A percentile compares a stretch with the other conserved stretches of the same genome.
These are phyloP conservation scores for Caenorhabditis angaria DNA, from an alignment of 2,888 invertebrate genomes.

Conservation along the genomic window DNA sequence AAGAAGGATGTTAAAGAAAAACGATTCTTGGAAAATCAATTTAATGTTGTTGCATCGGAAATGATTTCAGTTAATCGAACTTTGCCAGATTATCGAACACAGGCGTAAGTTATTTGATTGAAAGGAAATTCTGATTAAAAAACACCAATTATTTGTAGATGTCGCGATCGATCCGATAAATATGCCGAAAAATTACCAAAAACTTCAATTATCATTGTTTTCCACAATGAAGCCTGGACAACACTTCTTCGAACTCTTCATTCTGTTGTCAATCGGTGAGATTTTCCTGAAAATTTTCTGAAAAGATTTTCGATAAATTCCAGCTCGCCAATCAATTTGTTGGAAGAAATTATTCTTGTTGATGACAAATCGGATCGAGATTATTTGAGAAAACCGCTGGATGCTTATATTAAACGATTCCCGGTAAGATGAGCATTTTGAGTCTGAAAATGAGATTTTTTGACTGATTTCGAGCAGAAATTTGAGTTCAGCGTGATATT, in stretches of 20 bases:
- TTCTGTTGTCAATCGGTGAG: constrained; percentile 70
- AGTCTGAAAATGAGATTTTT: too few relatives aligned
- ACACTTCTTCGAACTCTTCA: constrained; percentile 82
- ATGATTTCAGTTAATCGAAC: constrained; percentile 95
- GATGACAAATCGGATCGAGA: constrained; percentile 71
- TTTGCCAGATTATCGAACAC: constrained; percentile 83
- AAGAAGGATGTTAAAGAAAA: constrained; percentile 59
- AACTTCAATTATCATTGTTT: constrained; percentile 96
- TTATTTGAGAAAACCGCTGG: constrained; percentile 67
- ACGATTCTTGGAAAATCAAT: constrained; percentile 80
- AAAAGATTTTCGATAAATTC: constrained; percentile 12
- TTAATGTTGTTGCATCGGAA: constrained; percentile 82
- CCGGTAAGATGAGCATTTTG: too few relatives aligned
- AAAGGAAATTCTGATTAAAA: constrained; percentile 1
- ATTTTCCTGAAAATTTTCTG: constrained; percentile 8
- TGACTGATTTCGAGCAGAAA: too few relatives aligned
- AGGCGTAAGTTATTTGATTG: constrained; percentile 32
- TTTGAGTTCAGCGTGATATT: too few relatives aligned
- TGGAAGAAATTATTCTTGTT: constrained; percentile 71
- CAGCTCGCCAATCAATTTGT: constrained; percentile 61
- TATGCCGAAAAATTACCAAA: constrained; percentile 80
- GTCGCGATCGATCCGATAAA: constrained; percentile 21
- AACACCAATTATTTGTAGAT: constrained; percentile 25
- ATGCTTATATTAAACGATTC: constrained; percentile 65
- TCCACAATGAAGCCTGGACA: constrained; percentile 99